Conservation (phyloP, 2,113 vertebrate genomes). For the Leiothrix lutea region DNA sequence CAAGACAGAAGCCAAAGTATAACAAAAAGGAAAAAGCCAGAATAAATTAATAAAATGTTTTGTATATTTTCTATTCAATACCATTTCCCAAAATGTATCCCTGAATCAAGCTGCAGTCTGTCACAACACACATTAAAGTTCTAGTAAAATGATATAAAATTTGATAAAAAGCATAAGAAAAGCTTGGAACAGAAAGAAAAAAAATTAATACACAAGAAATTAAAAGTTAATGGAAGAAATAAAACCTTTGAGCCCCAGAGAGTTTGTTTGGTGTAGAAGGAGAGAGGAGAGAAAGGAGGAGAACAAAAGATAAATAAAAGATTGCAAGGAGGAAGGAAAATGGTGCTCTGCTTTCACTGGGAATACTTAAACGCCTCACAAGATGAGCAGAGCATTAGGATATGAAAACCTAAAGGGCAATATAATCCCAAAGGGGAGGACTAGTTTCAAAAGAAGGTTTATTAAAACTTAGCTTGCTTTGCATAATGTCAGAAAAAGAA, state of each 20-base stretch:
- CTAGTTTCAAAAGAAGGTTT: slow-evolving; percentile 49
- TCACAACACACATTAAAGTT: background rate
- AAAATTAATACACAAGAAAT: background rate
- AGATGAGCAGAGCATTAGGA: slow-evolving; percentile 17
- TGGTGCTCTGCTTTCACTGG: background rate
- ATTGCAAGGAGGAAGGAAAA: background rate
- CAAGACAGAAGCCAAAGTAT: background rate
- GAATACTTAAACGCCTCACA: slow-evolving; percentile 31
- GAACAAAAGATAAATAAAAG: slow-evolving; percentile 39
- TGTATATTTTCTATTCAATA: background rate
- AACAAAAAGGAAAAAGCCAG: background rate
- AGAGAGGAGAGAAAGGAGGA: background rate
- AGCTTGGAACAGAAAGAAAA: background rate
- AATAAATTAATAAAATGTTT: background rate
- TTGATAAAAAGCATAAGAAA: background rate
- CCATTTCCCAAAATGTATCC: background rate
- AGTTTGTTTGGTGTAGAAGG: background rate
- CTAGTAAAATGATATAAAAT: background rate
- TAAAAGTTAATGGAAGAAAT: background rate
- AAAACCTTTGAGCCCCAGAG: background rate
- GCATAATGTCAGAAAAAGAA: slow-evolving; percentile 23
- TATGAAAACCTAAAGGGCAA: slow-evolving; percentile 46
- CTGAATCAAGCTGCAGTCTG: background rate
- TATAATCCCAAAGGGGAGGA: slow-evolving; percentile 32
- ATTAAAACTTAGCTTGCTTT: slow-evolving; percentile 44